Percentiles rank a stretch among this genome's conserved stretches.
These are phyloP conservation scores for Onchidella celtica DNA, from an alignment of 2,888 invertebrate species.

Conservation along the genomic window DNA sequence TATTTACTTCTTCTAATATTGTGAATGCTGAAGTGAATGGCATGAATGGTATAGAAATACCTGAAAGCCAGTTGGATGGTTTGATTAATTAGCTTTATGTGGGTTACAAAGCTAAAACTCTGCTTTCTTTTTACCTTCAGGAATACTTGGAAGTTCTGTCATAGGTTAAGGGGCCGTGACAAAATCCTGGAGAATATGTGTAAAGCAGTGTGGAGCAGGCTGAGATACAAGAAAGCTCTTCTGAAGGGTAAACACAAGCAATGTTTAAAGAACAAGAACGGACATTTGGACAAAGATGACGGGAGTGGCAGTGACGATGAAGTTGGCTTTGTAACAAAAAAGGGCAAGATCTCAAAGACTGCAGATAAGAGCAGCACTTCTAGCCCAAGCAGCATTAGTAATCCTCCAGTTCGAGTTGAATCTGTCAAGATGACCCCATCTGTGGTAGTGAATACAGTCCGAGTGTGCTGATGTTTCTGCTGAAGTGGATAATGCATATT, in stretches of 20 bases:
- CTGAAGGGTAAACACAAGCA: conserved; percentile 7
- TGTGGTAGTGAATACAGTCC: too few relatives aligned
- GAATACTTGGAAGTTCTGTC: conserved; percentile 33
- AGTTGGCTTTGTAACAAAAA: not conserved
- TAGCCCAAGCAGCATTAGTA: not conserved
- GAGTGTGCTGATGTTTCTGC: too few relatives aligned
- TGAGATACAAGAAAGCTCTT: conserved; percentile 47
- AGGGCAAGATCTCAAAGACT: not conserved
- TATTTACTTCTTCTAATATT: too few relatives aligned
- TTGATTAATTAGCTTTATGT: too few relatives aligned
- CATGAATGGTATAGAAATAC: too few relatives aligned
- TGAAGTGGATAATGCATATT: too few relatives aligned
- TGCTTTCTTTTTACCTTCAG: too few relatives aligned
- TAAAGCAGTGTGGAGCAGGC: conserved; percentile 63
- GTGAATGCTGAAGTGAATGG: too few relatives aligned
- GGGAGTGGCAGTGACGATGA: not conserved
- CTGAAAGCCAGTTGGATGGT: too few relatives aligned
- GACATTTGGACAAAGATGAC: not conserved
- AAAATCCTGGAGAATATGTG: conserved; percentile 66
- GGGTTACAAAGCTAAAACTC: too few relatives aligned
- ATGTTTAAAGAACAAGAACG: not conserved
- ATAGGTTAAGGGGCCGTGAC: conserved; percentile 50
- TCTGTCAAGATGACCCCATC: too few relatives aligned
- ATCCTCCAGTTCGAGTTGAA: too few relatives aligned
- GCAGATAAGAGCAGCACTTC: not conserved